These are phyloP conservation scores for Hyperopisus bebe DNA, from an alignment of 2,113 vertebrate genomes.

Conservation along the genomic window DNA sequence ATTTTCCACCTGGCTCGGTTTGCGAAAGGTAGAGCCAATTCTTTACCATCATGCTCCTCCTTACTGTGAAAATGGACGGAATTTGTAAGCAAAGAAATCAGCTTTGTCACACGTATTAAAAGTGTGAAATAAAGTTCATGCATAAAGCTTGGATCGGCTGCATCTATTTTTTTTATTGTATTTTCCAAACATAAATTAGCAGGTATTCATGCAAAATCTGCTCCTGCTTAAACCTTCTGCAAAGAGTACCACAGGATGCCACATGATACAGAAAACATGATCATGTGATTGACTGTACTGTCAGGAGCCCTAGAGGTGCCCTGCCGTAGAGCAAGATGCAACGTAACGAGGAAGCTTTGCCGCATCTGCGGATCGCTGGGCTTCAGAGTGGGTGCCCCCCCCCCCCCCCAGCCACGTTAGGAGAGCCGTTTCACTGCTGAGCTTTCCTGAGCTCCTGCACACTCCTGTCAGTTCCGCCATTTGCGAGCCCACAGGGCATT, in stretches of 20 bases:
- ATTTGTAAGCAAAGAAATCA: slow-evolving; percentile 47
- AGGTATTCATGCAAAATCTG: neutral
- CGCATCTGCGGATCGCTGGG: neutral
- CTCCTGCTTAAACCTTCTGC: neutral
- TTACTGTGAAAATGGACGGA: slow-evolving; percentile 43
- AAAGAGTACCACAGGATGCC: neutral
- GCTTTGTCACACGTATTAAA: slow-evolving; percentile 33
- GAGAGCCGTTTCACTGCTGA: neutral
- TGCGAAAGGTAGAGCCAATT: slow-evolving; percentile 40
- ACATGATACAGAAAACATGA: neutral
- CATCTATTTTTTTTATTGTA: slow-evolving; percentile 33
- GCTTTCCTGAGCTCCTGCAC: neutral
- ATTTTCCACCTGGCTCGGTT: slow-evolving; percentile 59
- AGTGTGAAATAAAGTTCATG: slow-evolving; percentile 34
- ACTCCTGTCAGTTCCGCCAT: too few relatives aligned
- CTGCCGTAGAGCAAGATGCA: neutral
- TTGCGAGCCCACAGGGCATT: neutral
- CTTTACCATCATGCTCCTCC: slow-evolving; percentile 46
- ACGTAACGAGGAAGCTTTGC: neutral
- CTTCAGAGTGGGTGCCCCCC: neutral
- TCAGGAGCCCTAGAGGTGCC: neutral
- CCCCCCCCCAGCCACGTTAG: too few relatives aligned
- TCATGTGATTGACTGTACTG: neutral
- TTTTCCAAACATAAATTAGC: neutral
- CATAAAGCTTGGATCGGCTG: neutral